Evolutionary conservation across 2,797 vertebrate genomes (phyloP), one percentile per base, ranked within the genome.

Genomic region (Sebastes elongatus): DNA sequence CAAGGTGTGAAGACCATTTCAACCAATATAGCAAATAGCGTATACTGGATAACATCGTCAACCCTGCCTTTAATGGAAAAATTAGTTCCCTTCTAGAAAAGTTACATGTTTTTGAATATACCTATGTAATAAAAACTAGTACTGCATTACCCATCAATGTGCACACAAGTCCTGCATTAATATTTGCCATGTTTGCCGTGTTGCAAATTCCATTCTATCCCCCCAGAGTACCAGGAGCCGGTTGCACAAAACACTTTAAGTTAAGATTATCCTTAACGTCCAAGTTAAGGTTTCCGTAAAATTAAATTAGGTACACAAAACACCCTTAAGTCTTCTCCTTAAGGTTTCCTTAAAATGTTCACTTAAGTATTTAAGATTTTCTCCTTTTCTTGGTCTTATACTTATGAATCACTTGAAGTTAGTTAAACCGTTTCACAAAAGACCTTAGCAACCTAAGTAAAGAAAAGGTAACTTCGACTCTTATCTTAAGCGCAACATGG

Each of bases 241-340:
- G 23, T 22, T 57, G 59, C 18, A 32, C n/a, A 16, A 38, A 63
- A 38, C 0, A 23, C 53, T 55, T 23, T 55, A 23, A 55, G 42
- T 18, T 46, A 46, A 46, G 42, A 46, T 49, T 49, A 49, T 49
- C 42, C 42, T 49, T 8, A 49, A 49, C 0, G 42, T 49, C 42
- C 14, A 0, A 16, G 6, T 42, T 42, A 42, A 0, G 6, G 38
- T 42, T 16, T 42, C 38, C 35, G 0, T 38, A 14, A 38, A 38
- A 14, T 38, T 38, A 16, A 46, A 46, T 46, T 46, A 16, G 42
- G 42, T 46, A 46, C 42, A 46, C 14, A 0, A 46, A 55, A 61
- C 9, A 30, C 28, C 0, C 6, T 28, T 59, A 28, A 0, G 10
- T 62, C 28, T 61, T 10, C 59, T 5, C 2, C 8, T 18, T n/a